Evolutionary conservation across 2,113 vertebrate genomes (phyloP).

Genomic region (Plectropomus leopardus): DNA sequence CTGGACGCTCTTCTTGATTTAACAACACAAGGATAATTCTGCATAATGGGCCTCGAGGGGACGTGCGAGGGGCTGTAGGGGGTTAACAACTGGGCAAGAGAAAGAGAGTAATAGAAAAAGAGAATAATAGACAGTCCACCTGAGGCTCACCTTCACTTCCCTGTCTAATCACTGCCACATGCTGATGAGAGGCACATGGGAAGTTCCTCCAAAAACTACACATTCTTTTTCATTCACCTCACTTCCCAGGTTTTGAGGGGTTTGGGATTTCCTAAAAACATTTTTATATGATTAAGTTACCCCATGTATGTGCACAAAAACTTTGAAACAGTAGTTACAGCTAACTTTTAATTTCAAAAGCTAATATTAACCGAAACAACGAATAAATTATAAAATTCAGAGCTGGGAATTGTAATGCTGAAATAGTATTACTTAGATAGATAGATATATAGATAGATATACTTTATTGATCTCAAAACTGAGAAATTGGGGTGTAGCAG

Average conservation of each 20-base stretch:
- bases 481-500: too few relatives aligned
- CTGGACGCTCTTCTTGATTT: not conserved
- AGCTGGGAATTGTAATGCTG: slow-evolving; percentile 16
- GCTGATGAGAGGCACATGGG: slow-evolving; percentile 55
- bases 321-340: not conserved
- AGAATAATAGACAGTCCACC: slow-evolving; percentile 56
- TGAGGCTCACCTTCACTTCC: slow-evolving; percentile 76
- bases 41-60: slow-evolving; percentile 42
- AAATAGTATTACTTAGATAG: not conserved
- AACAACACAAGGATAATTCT: slow-evolving; percentile 29
- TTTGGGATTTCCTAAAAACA: slow-evolving; percentile 48
- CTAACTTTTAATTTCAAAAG: slow-evolving; percentile 30
- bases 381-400: not conserved
- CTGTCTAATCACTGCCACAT: slow-evolving; percentile 77
- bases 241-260: slow-evolving; percentile 28
- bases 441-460: too few relatives aligned
- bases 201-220: slow-evolving; percentile 43
- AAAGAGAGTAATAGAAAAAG: slow-evolving; percentile 29
- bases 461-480: too few relatives aligned
- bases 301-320: slow-evolving; percentile 10
- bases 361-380: slow-evolving; percentile 5
- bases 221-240: slow-evolving; percentile 48
- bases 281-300: slow-evolving; percentile 34
- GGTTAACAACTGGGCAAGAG: slow-evolving; percentile 18
- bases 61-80: slow-evolving; percentile 14